Conservation (phyloP, 1,140 invertebrate genomes). For the Antheraea pernyi region DNA sequence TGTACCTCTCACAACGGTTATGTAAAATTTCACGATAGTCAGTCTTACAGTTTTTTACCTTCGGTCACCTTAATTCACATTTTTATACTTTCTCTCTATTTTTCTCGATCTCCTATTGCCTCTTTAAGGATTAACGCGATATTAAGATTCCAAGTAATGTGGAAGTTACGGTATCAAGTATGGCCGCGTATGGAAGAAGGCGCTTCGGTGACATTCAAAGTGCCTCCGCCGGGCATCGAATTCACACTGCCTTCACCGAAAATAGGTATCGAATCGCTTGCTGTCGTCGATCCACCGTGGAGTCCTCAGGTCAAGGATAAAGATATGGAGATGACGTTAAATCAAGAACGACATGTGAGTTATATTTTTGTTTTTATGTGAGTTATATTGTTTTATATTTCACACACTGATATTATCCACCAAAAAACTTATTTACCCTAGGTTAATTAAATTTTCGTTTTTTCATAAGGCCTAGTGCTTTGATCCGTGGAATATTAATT, state of each 20-base stretch:
- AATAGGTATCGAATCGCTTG: constrained; percentile 96
- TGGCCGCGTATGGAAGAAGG: constrained; percentile 99
- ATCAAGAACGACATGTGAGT: constrained; percentile 97
- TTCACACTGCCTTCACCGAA: constrained; percentile 99
- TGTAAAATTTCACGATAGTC: no score
- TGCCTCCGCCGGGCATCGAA: constrained; percentile 98
- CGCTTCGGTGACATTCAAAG: constrained; percentile 96
- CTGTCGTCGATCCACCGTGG: constrained; percentile 99
- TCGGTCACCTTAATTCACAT: no score
- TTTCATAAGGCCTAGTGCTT: no score
- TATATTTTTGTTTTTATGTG: constrained; percentile 32
- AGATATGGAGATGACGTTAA: constrained; percentile 99
- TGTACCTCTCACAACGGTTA: no score
- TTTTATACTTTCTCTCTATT: no score
- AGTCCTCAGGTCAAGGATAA: constrained; percentile 98
- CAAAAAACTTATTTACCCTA: no score
- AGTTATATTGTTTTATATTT: background rate
- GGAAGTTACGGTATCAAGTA: constrained; percentile 98
- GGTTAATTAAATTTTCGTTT: no score
- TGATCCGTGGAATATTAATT: no score
- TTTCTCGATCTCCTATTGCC: background rate
- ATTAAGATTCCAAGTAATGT: constrained; percentile 94
- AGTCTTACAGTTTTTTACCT: no score
- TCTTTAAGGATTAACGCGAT: constrained; percentile 73
- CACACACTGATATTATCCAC: no score